phyloP scores from a whole-genome alignment of 2,113 vertebrate species.

The Anser cygnoides region DNA sequence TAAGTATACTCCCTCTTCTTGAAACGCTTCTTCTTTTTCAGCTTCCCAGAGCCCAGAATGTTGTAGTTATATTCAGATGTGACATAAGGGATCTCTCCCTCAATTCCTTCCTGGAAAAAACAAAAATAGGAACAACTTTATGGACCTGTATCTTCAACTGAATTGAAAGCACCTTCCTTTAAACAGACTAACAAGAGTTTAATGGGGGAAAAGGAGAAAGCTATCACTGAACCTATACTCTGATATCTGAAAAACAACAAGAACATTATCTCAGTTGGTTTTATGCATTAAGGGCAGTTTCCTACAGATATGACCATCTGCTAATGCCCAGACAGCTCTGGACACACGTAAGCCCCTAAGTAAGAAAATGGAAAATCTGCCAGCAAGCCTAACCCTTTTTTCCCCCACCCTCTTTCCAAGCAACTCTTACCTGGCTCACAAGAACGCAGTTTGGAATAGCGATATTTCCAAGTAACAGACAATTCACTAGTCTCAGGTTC shows the following conservation, averaged over 20 bases:
- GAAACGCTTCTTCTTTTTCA: conserved; percentile 79
- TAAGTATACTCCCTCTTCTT: background rate
- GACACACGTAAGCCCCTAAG: background rate
- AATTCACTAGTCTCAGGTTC: conserved; percentile 86
- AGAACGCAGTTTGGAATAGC: conserved; percentile 84
- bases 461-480: conserved; percentile 87
- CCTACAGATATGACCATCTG: background rate
- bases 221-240: fast-evolving
- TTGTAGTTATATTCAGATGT: conserved; percentile 89
- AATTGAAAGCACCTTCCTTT: fast-evolving
- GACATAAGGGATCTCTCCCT: conserved; percentile 87
- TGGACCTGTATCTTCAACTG: fast-evolving
- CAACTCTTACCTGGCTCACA: conserved; percentile 84
- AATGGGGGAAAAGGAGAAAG: background rate
- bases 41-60: conserved; percentile 84
- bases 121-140: background rate
- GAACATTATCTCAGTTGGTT: background rate
- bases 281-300: background rate
- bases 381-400: background rate
- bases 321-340: background rate
- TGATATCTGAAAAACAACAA: background rate
- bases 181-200: too few species aligned
- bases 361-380: background rate
- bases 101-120: conserved; percentile 78
- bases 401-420: fast-evolving